Evolutionary conservation across 1,140 invertebrate genomes (phyloP), one percentile per base, ranked within the genome.

Genomic region (Drosophila miranda): DNA sequence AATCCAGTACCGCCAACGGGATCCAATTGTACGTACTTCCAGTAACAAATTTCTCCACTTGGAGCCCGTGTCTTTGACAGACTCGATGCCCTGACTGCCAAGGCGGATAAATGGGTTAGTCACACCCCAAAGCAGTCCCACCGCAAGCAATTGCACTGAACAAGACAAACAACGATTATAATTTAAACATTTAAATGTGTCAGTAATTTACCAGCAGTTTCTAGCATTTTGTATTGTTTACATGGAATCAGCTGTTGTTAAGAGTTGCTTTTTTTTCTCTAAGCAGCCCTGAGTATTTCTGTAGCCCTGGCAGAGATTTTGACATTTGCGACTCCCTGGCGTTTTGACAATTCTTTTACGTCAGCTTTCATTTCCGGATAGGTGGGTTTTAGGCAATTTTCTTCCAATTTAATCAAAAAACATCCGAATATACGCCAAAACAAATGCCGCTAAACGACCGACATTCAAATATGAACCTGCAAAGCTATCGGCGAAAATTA

Each of bases 1-100:
- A 42, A 95, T 43, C 53, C 95, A 90, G 78, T 95, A 95, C 93
- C 95, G 90, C 79, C 93, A 92, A 63, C 93, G 93, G 6, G 91
- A 92, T 3, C 92, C 41, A 42, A 95, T 90, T 86, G 93, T 93
- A 34, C 87, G 78, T 0, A 94, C 21, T 86, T 95, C 94, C 34
- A 92, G 90, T 6, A 93, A 62, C 78, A 94, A 91, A 49, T 90
- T 90, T 11, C 50, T 49, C 48, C 75, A 75, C 11, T 46, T 61
- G 1, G 93, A 93, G 14, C 91, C 81, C 6, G 91, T 91, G 71
- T 93, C 91, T 6, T 48, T 50, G 0, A 94, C 80, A 67, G 92
- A 90, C 44, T 93, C 92, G 23, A 95, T 92, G 14, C 93, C 93
- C 71, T 79, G 77, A 2, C 94, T 93, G 38, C 94, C 94, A 0